phyloP scores from a whole-genome alignment of 1,140 invertebrate species.

The Mya arenaria region DNA sequence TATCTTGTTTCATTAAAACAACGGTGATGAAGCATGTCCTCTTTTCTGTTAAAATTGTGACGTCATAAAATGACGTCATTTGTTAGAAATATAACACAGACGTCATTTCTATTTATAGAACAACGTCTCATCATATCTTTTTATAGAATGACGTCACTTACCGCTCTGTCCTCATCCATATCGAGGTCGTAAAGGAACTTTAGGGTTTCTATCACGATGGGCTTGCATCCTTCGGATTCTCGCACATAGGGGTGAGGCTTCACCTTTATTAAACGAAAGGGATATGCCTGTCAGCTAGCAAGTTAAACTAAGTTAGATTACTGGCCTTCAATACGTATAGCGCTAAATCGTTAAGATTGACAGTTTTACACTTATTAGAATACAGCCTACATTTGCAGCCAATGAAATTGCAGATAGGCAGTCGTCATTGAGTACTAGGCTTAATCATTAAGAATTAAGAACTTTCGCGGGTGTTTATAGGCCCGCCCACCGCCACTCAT shows the following conservation, averaged over 20 bases:
- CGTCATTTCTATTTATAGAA: background rate
- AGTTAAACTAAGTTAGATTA: too few relatives aligned
- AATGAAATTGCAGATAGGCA: too few relatives aligned
- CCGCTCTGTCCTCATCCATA: slow-evolving; percentile 81
- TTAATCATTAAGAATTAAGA: too few relatives aligned
- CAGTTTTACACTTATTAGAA: too few relatives aligned
- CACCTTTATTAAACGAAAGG: too few relatives aligned
- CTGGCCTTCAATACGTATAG: too few relatives aligned
- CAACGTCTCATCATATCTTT: background rate
- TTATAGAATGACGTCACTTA: background rate
- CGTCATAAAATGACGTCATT: background rate
- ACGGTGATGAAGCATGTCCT: background rate
- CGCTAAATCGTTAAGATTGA: too few relatives aligned
- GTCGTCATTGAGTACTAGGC: too few relatives aligned
- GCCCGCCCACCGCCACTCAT: too few relatives aligned
- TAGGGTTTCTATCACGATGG: slow-evolving; percentile 88
- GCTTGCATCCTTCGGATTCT: slow-evolving; percentile 85
- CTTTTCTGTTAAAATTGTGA: background rate
- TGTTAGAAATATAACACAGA: background rate
- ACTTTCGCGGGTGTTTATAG: too few relatives aligned
- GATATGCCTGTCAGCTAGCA: too few relatives aligned
- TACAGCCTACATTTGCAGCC: too few relatives aligned
- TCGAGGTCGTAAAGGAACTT: slow-evolving; percentile 89
- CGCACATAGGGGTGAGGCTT: slow-evolving; percentile 86
- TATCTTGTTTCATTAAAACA: background rate